A percentile compares a stretch with the other conserved stretches of the same genome.
Evolutionary conservation across 2,113 vertebrate genomes (phyloP).

Genomic region (Hyaena hyaena): DNA sequence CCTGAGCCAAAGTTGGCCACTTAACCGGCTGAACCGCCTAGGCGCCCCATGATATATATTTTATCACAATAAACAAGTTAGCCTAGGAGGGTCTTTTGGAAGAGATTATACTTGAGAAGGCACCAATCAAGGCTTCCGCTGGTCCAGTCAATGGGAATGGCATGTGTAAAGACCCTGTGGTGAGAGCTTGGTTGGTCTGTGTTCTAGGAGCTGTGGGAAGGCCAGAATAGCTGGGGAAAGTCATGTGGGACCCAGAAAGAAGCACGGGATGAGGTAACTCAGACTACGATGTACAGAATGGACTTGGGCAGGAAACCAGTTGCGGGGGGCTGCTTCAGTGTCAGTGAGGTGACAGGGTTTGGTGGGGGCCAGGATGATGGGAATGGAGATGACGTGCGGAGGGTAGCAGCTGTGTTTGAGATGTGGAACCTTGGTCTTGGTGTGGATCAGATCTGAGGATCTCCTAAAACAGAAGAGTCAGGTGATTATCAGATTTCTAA

Average conservation of each 20-base stretch:
- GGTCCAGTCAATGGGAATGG: not conserved
- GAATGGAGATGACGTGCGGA: not conserved
- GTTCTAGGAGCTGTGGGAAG: not conserved
- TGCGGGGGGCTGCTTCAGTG: not conserved
- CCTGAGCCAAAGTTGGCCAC: no score
- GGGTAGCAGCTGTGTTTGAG: not conserved
- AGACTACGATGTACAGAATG: not conserved
- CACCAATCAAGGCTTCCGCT: not conserved
- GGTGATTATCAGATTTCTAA: not conserved
- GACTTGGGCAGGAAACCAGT: no score
- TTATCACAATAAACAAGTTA: not conserved
- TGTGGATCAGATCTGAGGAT: not conserved
- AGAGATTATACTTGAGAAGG: not conserved
- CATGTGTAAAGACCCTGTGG: not conserved
- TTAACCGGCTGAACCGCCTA: no score
- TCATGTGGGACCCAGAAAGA: not conserved
- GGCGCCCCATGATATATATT: not conserved
- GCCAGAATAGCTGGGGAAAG: not conserved
- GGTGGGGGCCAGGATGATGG: accelerated
- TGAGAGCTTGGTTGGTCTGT: not conserved
- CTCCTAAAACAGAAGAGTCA: not conserved
- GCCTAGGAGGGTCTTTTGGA: not conserved
- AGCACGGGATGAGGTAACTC: not conserved
- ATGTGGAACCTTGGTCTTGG: not conserved
- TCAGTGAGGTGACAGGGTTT: not conserved